Evolutionary conservation across 2,113 vertebrate species (phyloP), one percentile per base, ranked within the genome.

Genomic region (Callopanchax toddi): DNA sequence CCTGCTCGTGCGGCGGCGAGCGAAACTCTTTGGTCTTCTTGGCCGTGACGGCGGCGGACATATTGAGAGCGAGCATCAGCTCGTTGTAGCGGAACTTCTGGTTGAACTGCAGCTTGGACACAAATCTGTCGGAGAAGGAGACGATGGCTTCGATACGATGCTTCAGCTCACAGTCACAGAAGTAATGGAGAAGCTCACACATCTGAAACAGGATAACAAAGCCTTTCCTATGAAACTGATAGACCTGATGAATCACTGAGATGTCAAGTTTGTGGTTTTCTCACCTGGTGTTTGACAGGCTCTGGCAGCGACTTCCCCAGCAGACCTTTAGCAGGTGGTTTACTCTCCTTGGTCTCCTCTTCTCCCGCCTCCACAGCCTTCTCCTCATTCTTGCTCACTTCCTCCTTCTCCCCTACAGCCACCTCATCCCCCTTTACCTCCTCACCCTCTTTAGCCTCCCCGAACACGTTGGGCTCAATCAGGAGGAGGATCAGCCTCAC

Each of bases 1-100:
- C 96, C 95, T 99, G 97, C 67, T 98, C 97, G 72, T 98, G 97
- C 0, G 97, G 97, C 8, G 97, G 97, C 1, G 97, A 98, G 0
- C 97, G 94, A 83, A 99, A 99, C 91, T 99, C 97, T 78, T 91
- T 96, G 12, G 97, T 98, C 84, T 99, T 98, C 76, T 94, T 95
- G 85, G 97, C 97, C 0, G 97, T 99, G 75, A 98, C 81, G 46
- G 97, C 97, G 1, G 97, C 97, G 12, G 97, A 98, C 97, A 99
- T 98, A 86, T 98, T 97, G 80, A 99, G 81, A 22, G 97, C 97
- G 86, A 86, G 93, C 97, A 99, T 99, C 68, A 99, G 93, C 79
- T 99, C 96, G 17, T 96, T 94, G 83, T 99, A 99, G 44, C 97
- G 94, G 76, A 94, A 98, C 86, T 97, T 98, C 91, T 99, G 97